A percentile compares a stretch with the other conserved stretches of the same genome.
These are phyloP conservation scores for Gadopsis bispinosus DNA, from an alignment of 2,797 vertebrate genomes.

Conservation along the genomic window DNA sequence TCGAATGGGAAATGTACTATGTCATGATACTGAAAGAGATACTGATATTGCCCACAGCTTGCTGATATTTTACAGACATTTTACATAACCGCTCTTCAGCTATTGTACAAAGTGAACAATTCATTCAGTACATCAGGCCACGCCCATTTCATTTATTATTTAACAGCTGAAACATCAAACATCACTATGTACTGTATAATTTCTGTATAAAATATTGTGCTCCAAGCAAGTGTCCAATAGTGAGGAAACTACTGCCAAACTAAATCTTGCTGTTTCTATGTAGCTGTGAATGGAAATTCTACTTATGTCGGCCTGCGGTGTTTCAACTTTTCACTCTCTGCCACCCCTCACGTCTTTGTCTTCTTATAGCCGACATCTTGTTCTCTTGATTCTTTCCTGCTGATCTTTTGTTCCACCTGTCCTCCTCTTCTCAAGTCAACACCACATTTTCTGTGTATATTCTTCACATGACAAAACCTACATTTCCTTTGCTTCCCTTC, in stretches of 20 bases:
- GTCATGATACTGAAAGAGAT: too few species aligned
- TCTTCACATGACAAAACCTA: constrained; percentile 1
- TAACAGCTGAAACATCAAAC: neutral
- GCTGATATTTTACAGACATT: neutral
- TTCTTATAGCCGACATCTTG: constrained; percentile 4
- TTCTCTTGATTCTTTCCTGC: constrained; percentile 4
- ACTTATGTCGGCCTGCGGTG: neutral
- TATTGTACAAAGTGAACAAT: neutral
- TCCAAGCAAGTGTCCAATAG: neutral
- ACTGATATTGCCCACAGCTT: too few species aligned
- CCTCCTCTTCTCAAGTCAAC: constrained; percentile 10
- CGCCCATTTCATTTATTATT: constrained; percentile 11
- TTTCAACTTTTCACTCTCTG: constrained; percentile 1
- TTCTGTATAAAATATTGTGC: neutral
- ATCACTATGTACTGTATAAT: neutral
- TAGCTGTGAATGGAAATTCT: neutral
- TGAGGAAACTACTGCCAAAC: neutral
- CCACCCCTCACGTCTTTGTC: neutral
- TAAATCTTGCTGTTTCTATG: neutral
- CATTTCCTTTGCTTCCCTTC: neutral
- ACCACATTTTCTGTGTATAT: constrained; percentile 11
- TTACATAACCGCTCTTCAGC: neutral
- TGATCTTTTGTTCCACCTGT: constrained; percentile 37
- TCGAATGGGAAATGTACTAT: too few species aligned
- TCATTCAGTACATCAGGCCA: neutral